These are phyloP conservation scores for Salvelinus sp. DNA, from an alignment of 2,113 vertebrate species.

Conservation along the genomic window DNA sequence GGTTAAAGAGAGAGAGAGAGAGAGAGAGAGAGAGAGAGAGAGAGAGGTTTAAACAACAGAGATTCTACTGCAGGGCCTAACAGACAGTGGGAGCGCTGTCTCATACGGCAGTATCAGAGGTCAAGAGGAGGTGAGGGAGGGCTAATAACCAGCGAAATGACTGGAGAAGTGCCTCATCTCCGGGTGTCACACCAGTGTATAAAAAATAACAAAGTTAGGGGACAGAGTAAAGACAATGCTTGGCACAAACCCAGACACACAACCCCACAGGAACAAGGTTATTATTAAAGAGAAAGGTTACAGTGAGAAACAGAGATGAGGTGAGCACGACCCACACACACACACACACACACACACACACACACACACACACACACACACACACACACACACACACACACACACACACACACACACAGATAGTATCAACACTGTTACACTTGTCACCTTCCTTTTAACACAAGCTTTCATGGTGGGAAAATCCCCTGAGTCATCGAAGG, in stretches of 20 bases:
- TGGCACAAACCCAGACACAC: conserved; percentile 7
- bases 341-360: too few relatives aligned
- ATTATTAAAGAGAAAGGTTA: not conserved
- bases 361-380: too few relatives aligned
- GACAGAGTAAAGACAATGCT: conserved; percentile 7
- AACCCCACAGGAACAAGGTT: conserved; percentile 15
- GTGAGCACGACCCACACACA: not conserved
- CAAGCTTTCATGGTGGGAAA: not conserved
- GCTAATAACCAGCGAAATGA: conserved; percentile 43
- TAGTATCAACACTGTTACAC: not conserved
- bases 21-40: not conserved
- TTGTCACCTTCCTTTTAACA: not conserved
- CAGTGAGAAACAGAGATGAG: not conserved
- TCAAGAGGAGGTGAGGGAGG: conserved; percentile 26
- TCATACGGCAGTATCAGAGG: not conserved
- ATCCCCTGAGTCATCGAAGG: not conserved
- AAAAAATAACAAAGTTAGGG: conserved; percentile 15
- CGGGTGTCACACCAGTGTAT: conserved; percentile 22
- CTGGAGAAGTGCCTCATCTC: conserved; percentile 4
- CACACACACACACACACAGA: not conserved
- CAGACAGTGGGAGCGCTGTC: not conserved
- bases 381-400: too few relatives aligned
- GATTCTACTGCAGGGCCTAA: not conserved
- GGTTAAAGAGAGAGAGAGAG: not conserved
- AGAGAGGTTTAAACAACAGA: not conserved